A percentile compares a stretch with the other conserved stretches of the same genome.
Evolutionary conservation across 2,888 invertebrate species (phyloP).

Genomic region (Lepas anatifera): DNA sequence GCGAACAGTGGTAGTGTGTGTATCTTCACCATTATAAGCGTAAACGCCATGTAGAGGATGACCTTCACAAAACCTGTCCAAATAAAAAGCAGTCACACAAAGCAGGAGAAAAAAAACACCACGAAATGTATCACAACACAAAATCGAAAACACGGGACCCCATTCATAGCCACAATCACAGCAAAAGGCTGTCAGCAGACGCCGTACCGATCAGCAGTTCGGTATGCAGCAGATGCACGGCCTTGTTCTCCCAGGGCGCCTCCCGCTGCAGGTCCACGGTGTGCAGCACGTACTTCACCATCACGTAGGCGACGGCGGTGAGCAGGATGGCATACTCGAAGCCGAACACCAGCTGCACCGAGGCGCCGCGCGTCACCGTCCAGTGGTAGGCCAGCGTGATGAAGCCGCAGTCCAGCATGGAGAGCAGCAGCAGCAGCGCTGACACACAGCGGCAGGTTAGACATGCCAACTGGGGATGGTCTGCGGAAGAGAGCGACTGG

Average conservation of each 20-base stretch:
- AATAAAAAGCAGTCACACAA: too few species aligned
- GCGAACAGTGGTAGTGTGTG: slow-evolving; percentile 97
- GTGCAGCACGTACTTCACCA: slow-evolving; percentile 81
- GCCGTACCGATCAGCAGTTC: slow-evolving; percentile 91
- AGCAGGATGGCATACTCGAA: slow-evolving; percentile 97
- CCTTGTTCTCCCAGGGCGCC: slow-evolving; percentile 98
- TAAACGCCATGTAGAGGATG: slow-evolving; percentile 76
- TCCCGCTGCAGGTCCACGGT: slow-evolving; percentile 81
- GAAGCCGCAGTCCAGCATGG: slow-evolving; percentile 72
- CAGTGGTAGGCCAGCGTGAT: slow-evolving; percentile 88
- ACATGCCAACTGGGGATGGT: too few species aligned
- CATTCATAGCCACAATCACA: too few species aligned
- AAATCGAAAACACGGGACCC: too few species aligned
- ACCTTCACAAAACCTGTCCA: slow-evolving; percentile 54
- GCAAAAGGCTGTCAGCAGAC: too few species aligned
- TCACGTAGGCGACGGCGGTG: slow-evolving; percentile 81
- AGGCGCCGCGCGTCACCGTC: slow-evolving; percentile 83
- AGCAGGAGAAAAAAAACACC: too few species aligned
- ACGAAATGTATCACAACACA: too few species aligned
- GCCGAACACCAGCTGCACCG: slow-evolving; percentile 96
- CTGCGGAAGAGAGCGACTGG: too few species aligned
- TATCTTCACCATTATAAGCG: slow-evolving; percentile 89
- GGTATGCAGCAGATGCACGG: slow-evolving; percentile 89
- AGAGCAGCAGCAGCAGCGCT: slow-evolving; percentile 63
- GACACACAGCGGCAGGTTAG: slow-evolving; percentile 24